phyloP scores from a whole-genome alignment of 2,797 vertebrate species.

The Sylvilagus floridanus region DNA sequence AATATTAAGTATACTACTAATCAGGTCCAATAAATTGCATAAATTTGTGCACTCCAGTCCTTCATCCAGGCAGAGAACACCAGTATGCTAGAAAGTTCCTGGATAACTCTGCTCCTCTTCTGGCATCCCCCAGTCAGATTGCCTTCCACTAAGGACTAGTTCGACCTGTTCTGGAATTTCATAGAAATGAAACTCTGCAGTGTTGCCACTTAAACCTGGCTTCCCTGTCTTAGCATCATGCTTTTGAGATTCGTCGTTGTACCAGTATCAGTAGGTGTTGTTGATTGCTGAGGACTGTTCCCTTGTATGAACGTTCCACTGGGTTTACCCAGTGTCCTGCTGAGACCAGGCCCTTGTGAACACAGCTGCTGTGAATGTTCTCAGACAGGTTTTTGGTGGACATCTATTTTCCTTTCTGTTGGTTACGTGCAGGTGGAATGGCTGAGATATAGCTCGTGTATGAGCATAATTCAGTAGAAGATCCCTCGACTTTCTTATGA shows the following conservation, averaged over 20 bases:
- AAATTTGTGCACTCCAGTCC: neutral
- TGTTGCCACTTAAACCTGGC: fast-evolving
- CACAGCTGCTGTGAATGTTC: neutral
- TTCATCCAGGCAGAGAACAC: neutral
- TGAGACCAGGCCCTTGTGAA: no score
- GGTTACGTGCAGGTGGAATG: neutral
- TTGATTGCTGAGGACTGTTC: neutral
- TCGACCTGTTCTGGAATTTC: neutral
- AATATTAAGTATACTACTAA: neutral
- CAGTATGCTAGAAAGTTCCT: neutral
- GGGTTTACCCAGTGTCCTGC: neutral
- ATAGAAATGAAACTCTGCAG: neutral
- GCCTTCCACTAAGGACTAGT: neutral
- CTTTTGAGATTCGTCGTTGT: neutral
- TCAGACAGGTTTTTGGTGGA: neutral
- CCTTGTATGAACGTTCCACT: fast-evolving
- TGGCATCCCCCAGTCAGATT: neutral
- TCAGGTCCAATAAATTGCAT: neutral
- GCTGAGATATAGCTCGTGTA: neutral
- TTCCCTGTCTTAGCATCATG: neutral
- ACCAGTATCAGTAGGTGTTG: neutral
- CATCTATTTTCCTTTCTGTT: neutral
- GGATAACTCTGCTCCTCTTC: no score
- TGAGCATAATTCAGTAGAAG: neutral
- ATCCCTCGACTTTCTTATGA: neutral